phyloP scores from a whole-genome alignment of 2,888 invertebrate genomes.

The Phlogophora meticulosa region DNA sequence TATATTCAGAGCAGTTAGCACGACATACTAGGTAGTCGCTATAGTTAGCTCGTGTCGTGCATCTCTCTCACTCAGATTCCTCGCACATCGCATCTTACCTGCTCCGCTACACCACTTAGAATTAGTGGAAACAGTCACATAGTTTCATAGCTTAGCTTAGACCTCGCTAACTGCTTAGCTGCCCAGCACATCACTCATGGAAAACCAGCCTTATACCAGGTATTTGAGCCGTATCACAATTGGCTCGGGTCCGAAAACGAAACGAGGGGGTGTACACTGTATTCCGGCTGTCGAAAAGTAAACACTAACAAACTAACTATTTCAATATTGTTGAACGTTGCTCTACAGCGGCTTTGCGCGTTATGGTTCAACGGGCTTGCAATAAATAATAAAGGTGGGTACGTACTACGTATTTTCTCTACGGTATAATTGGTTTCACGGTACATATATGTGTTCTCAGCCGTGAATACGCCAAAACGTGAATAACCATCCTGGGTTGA shows the following conservation, averaged over 20 bases:
- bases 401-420: slow-evolving; percentile 66
- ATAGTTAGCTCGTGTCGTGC: too few species aligned
- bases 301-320: slow-evolving; percentile 83
- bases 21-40: too few species aligned
- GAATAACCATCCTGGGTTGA: slow-evolving; percentile 46
- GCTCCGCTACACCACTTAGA: too few species aligned
- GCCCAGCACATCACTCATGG: too few species aligned
- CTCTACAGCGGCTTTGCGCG: slow-evolving; percentile 73
- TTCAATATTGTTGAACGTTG: slow-evolving; percentile 81
- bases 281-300: slow-evolving; percentile 76
- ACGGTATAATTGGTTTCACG: slow-evolving; percentile 70
- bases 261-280: slow-evolving; percentile 68
- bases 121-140: too few species aligned
- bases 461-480: slow-evolving; percentile 64
- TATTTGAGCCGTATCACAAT: slow-evolving; percentile 58
- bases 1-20: too few species aligned
- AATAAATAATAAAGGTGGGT: slow-evolving; percentile 76
- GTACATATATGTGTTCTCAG: slow-evolving; percentile 58
- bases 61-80: too few species aligned
- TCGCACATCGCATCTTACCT: too few species aligned
- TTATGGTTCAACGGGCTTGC: slow-evolving; percentile 76
- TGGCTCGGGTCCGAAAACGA: slow-evolving; percentile 68
- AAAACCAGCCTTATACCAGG: too few species aligned
- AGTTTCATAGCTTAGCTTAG: too few species aligned
- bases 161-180: too few species aligned